Base-by-base conservation (phyloP, 1,140 invertebrate species). In the Sycobia sp. region DNA sequence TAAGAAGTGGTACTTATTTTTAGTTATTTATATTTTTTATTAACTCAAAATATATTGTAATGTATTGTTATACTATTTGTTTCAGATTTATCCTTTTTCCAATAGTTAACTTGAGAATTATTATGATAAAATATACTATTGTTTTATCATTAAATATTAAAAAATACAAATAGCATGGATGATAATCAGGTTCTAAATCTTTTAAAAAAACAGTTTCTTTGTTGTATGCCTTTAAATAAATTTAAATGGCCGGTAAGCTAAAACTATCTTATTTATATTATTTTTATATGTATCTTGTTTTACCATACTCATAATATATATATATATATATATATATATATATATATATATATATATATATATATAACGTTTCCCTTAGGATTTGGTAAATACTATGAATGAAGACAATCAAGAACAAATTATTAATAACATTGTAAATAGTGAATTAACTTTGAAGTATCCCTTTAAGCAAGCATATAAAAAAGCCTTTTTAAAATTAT, bases 391-490 rank as follows among this genome's bases (percentile, higher is more conserved):
- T 44, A 56, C 67, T 50, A 36, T 67, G 8, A 65, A 74, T 62
- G 43, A 68, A 29, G 62, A 76, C 2, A 54, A 47, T 0, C 83
- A 84, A 70, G 68, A 73, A 50, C 38, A 68, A 49, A 72, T 85
- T 49, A 61, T 85, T 14, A 65, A 79, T 50, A 67, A 62, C 16
- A 84, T 83, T n/a, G 69, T 85, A 20, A 72, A 80, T 54, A 73
- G 70, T 58, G 53, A 72, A 3, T 29, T 79, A 11, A 69, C 81
- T 39, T 62, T 73, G 23, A 76, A 76, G 54, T 81, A 79, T 70
- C 82, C 84, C 11, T 62, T 84, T 22, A 82, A 81, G 70, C 65
- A 69, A 41, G 76, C 78, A 2, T 85, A 85, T 69, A 82, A 81
- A 65, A 78, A 73, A 68, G 69, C 73, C 29, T 85, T 85, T 72